Conservation (phyloP, 2,113 vertebrate genomes). For the Neodon shergylaensis region DNA sequence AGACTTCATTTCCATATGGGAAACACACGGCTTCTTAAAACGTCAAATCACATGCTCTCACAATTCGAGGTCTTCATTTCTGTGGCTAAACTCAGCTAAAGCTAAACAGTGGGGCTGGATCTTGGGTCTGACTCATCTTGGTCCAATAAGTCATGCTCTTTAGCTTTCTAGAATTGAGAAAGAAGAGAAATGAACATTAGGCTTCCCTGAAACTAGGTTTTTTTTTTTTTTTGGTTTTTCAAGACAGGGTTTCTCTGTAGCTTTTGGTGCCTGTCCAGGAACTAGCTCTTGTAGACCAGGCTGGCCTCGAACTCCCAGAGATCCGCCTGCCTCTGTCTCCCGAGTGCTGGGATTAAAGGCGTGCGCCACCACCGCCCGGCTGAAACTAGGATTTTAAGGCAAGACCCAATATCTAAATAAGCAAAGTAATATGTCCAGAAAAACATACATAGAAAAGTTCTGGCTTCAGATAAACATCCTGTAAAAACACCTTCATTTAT, state of each 20-base stretch:
- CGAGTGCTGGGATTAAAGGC: too few relatives aligned
- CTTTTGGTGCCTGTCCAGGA: too few relatives aligned
- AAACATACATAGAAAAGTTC: slow-evolving; percentile 33
- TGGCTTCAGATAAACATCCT: neutral
- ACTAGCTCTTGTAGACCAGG: too few relatives aligned
- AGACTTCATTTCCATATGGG: neutral
- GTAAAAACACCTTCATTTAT: neutral
- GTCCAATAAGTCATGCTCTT: neutral
- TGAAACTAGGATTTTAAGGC: slow-evolving; percentile 4
- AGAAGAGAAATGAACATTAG: neutral
- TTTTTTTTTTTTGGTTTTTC: too few relatives aligned
- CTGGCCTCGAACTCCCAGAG: too few relatives aligned
- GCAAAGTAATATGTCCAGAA: neutral
- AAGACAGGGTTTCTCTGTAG: too few relatives aligned
- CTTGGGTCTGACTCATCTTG: neutral
- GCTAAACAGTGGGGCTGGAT: neutral
- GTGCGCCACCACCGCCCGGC: too few relatives aligned
- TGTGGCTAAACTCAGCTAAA: neutral
- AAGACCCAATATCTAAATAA: slow-evolving; percentile 12
- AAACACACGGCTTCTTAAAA: neutral
- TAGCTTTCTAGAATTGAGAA: neutral
- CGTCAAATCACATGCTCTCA: neutral
- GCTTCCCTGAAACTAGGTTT: neutral
- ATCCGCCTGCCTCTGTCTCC: too few relatives aligned
- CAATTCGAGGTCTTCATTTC: neutral